These are phyloP conservation scores for Tribolium castaneum DNA, from an alignment of 1,140 invertebrate species.

Conservation along the genomic window DNA sequence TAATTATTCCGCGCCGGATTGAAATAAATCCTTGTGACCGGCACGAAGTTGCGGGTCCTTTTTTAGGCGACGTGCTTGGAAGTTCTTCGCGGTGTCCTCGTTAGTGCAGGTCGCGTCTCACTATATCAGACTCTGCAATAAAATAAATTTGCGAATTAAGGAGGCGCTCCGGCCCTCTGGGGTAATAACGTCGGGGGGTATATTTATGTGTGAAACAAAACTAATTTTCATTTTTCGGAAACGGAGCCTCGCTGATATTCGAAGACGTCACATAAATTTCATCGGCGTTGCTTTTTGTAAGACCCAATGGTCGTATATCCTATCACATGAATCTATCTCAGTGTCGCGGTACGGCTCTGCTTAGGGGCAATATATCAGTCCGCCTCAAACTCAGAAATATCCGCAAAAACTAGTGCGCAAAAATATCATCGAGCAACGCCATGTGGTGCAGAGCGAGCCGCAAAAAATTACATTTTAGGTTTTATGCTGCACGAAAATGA, in stretches of 20 bases:
- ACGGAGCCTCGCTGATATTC: constrained; percentile 20
- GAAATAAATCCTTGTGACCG: constrained; percentile 22
- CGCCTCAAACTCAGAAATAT: constrained; percentile 56
- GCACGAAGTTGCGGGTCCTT: constrained; percentile 13
- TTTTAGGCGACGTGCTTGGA: constrained; percentile 19
- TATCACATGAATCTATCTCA: constrained; percentile 58
- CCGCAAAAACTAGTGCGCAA: constrained; percentile 54
- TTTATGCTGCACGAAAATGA: constrained; percentile 44
- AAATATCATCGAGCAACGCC: constrained; percentile 48
- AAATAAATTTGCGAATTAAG: constrained; percentile 33
- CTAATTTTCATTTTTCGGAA: constrained; percentile 43
- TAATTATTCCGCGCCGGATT: constrained; percentile 25
- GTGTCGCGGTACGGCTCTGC: constrained; percentile 50
- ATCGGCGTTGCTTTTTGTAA: constrained; percentile 48
- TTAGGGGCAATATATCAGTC: constrained; percentile 55
- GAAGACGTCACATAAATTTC: constrained; percentile 47
- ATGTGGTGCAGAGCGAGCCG: constrained; percentile 31
- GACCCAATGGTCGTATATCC: constrained; percentile 52
- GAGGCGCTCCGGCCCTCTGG: constrained; percentile 1
- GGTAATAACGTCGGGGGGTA: constrained; percentile 3
- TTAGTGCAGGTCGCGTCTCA: constrained; percentile 28
- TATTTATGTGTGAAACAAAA: constrained; percentile 36
- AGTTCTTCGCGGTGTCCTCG: neutral
- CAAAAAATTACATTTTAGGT: constrained; percentile 47
- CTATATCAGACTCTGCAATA: constrained; percentile 21